These are phyloP conservation scores for Aplocera efformata DNA, from an alignment of 2,888 invertebrate species.

Conservation along the genomic window DNA sequence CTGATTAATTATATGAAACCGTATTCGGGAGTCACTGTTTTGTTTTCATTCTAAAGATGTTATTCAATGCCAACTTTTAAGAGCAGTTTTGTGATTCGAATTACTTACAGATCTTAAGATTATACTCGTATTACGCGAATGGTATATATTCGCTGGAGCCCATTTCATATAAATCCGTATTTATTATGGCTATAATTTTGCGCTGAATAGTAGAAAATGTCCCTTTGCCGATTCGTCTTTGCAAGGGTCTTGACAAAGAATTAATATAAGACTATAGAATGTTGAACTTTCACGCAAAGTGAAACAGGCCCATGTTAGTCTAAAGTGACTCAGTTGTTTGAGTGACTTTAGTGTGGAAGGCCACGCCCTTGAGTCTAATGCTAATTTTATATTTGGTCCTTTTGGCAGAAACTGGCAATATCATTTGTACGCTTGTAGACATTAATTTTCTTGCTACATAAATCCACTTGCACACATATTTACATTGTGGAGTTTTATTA, in stretches of 20 bases:
- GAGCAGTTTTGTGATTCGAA: conserved; percentile 12
- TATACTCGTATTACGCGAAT: conserved; percentile 6
- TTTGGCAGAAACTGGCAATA: no score
- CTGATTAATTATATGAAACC: conserved; percentile 51
- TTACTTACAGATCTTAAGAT: conserved; percentile 6
- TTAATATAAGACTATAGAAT: no score
- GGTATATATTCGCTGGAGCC: conserved; percentile 2
- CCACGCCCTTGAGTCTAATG: no score
- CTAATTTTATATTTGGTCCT: no score
- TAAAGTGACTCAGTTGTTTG: no score
- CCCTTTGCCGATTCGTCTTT: conserved; percentile 15
- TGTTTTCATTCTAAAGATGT: conserved; percentile 42
- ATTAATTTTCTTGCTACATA: no score
- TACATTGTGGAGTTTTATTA: no score
- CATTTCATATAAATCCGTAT: conserved; percentile 14
- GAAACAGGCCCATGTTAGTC: no score
- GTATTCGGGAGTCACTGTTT: conserved; percentile 41
- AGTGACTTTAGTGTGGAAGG: no score
- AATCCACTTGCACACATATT: no score
- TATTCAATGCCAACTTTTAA: conserved; percentile 35
- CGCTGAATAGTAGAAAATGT: conserved; percentile 4
- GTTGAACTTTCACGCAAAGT: no score
- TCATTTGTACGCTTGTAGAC: no score
- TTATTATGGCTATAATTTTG: conserved; percentile 17
- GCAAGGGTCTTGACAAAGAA: conserved; percentile 3